Base-by-base conservation (phyloP, 2,113 vertebrate genomes). In the Romanogobio albipinnatus region DNA sequence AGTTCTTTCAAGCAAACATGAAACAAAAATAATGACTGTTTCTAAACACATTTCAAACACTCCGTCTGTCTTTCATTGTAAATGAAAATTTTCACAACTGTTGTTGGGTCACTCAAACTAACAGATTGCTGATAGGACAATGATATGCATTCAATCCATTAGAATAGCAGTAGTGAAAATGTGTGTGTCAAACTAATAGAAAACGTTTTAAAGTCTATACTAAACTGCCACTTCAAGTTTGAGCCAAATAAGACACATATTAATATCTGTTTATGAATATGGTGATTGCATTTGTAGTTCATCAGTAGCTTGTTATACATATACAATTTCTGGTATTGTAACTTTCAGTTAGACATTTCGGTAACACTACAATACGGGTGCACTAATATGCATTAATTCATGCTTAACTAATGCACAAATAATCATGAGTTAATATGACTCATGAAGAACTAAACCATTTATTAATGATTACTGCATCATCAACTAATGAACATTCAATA, bases 1-100 rank as follows among this genome's bases (percentile, higher is more conserved):
- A 68, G 64, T 17, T 76, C 47, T 53, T 76, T 76, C 26, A 29
- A 53, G 24, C 15, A 76, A 76, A 76, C 74, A 53, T 33, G 49
- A 5, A 22, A 9, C 24, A 17, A 26, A 64, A 53, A 53, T 19
- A 66, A 53, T 82, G 64, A 24, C 49, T 26, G 22, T 71, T 82
- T 71, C 47, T 22, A 26, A 58, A 82, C 49, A 71, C 3, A 22
- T 82, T 82, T 56, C 49, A 71, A 82, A 82, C 22, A 53, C 78
- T 51, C 36, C 1, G 10, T 43, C n/a, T 0, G 5, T 61, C n/a
- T 64, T 66, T 49, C 3, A 22, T 64, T 64, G 61, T 81, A 26
- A 17, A 9, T 33, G 49, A 1, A 17, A 51, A 51, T 29, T 26
- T 76, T 29, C 76, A 78, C 17, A 78, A 53, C 29, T 29, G 6